Evolutionary conservation across 1,140 invertebrate species (phyloP), one percentile per base, ranked within the genome.

Genomic region (Cephus cinctus): DNA sequence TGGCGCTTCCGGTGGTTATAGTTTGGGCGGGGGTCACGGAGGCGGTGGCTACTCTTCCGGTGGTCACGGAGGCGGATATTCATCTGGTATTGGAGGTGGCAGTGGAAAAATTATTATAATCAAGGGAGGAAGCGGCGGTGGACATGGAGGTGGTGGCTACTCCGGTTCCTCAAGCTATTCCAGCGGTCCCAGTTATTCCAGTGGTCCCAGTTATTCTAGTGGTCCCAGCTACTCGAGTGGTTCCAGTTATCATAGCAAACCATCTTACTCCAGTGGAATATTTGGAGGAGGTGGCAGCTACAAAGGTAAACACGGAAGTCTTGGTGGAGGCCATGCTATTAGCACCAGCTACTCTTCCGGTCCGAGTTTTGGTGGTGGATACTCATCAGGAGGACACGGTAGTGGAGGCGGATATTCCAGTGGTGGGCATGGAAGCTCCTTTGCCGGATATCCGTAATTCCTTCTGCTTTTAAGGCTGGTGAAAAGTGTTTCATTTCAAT

Each of bases 351-450:
- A 18, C 16, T 45, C 42, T 1, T 27, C 43, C 15, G 18, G 43
- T 15, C 14, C 15, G 21, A 16, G 18, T 32, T 32, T 16, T 15
- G 43, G 30, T 4, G 12, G 27, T 19, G 22, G 43, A 11, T 15
- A 41, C 39, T 41, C 39, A 12, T 20, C 4, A 20, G 39, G 22
- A 41, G 39, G 8, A 19, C 21, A 27, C 3, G 32, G 43, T 9
- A 20, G 43, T n/a, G 11, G 14, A 11, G 43, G 27, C 5, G 32
- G 32, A 36, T 45, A 18, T 27, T 43, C 41, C 15, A 12, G 20
- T 27, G 41, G 41, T 16, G 43, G 43, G 21, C 43, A 45, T 12
- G 43, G 43, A 14, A 34, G 43, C 15, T 31, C 23, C 4, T 43
- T 31, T 16, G 8, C 22, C 11, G 43, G 15, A 35, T 32, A 36